Base-by-base conservation (phyloP, 2,797 vertebrate species). In the Acanthurus leucopareius region DNA sequence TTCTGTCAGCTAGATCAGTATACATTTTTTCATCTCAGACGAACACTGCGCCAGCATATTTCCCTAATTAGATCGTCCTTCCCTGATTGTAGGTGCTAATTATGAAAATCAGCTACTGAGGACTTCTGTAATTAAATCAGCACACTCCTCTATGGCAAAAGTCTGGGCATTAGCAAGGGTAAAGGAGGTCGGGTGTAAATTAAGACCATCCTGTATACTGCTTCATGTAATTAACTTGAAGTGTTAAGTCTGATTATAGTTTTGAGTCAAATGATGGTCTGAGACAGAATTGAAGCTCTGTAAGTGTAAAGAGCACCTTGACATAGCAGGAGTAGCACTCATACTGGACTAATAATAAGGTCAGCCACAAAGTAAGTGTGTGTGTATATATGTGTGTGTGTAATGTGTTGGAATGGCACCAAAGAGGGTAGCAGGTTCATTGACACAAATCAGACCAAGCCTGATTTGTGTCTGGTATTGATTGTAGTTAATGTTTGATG, bases 1-100 rank as follows among this genome's bases (percentile, higher is more conserved):
- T 51, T 53, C 38, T 62, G 16, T 40, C n/a, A 62, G 25, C 22
- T 44, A 10, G 32, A 60, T 70, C 16, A 13, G 25, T 11, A 49
- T 62, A 35, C 61, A 16, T 16, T 28, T 66, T 79, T 69, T 78
- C n/a, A 53, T 22, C 56, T n/a, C 60, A 75, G 57, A 73, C 38
- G 40, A 82, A 73, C 59, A 54, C 64, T 60, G n/a, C 57, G 64
- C 19, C 74, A 42, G 22, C 68, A 52, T 63, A 75, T 83, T 73
- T 83, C 65, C 44, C 20, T 86, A 58, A 79, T 83, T 61, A 74
- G 49, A 75, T 61, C 66, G 10, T 7, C 66, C 3, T 7, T 19
- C 9, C 78, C 63, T 72, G 75, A 70, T 49, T 20, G 48, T 80
- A 82, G 71, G 71, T 52, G 77, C 42, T 84, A 76, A 89, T 84